phyloP scores from a whole-genome alignment of 2,888 invertebrate genomes.

The Zhuqinia jingwanae region DNA sequence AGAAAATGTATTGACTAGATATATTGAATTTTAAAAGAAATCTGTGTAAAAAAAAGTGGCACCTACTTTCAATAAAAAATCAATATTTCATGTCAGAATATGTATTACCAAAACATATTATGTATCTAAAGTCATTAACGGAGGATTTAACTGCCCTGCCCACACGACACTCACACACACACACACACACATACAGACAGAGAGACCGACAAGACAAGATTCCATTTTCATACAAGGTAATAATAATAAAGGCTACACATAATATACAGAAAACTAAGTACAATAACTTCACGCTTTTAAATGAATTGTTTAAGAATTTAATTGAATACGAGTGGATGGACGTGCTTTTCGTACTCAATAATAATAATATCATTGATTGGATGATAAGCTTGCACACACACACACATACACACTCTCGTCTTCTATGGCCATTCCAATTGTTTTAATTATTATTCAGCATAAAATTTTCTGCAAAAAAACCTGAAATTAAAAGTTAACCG shows the following conservation, averaged over 20 bases:
- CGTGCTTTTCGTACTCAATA: too few species aligned
- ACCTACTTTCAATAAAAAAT: constrained; percentile 71
- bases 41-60: constrained; percentile 32
- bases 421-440: not conserved
- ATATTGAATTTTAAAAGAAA: constrained; percentile 35
- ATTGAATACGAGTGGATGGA: too few species aligned
- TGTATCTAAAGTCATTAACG: constrained; percentile 70
- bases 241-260: not conserved
- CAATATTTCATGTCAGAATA: constrained; percentile 71
- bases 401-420: too few species aligned
- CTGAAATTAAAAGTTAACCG: too few species aligned
- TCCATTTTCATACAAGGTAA: constrained; percentile 1
- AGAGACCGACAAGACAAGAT: constrained; percentile 13
- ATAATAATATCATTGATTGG: too few species aligned
- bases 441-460: not conserved
- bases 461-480: too few species aligned
- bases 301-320: constrained; percentile 17
- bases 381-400: too few species aligned
- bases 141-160: constrained; percentile 68
- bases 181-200: not conserved
- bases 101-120: constrained; percentile 65
- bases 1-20: too few species aligned
- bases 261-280: too few species aligned
- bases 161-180: constrained; percentile 38
- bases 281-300: too few species aligned